A percentile compares a stretch with the other conserved stretches of the same genome.
These are phyloP conservation scores for Rhodinocichla rosea DNA, from an alignment of 2,113 vertebrate genomes.

Conservation along the genomic window DNA sequence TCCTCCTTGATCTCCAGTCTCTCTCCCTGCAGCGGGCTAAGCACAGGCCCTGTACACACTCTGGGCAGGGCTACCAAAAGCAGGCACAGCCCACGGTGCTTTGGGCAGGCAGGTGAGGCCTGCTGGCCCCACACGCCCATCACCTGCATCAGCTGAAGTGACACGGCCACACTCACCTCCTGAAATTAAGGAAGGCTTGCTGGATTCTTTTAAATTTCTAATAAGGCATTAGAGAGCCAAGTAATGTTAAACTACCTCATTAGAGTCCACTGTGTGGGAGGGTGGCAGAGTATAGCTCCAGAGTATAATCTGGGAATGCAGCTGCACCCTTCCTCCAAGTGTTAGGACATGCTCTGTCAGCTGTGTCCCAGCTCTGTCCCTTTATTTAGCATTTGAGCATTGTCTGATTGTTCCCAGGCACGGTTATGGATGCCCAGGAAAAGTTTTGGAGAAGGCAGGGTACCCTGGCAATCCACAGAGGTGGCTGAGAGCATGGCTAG, in stretches of 20 bases:
- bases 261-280: neutral
- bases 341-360: conserved; percentile 74
- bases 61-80: neutral
- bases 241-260: neutral
- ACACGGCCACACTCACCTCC: neutral
- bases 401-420: neutral
- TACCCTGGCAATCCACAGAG: neutral
- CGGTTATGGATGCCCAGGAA: neutral
- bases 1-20: neutral
- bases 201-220: neutral
- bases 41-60: fast-evolving
- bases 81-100: neutral
- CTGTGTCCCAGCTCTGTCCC: conserved; percentile 71
- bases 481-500: neutral
- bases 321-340: conserved; percentile 64
- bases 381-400: conserved; percentile 26
- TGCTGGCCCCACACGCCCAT: fast-evolving
- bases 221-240: neutral
- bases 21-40: neutral
- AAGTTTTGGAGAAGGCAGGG: neutral
- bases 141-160: neutral
- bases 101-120: neutral
- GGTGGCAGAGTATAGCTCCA: neutral
- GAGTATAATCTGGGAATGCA: conserved; percentile 67
- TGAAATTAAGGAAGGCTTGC: neutral